Evolutionary conservation across 1,140 invertebrate genomes (phyloP).

Genomic region (Neoseiulus cucumeris): DNA sequence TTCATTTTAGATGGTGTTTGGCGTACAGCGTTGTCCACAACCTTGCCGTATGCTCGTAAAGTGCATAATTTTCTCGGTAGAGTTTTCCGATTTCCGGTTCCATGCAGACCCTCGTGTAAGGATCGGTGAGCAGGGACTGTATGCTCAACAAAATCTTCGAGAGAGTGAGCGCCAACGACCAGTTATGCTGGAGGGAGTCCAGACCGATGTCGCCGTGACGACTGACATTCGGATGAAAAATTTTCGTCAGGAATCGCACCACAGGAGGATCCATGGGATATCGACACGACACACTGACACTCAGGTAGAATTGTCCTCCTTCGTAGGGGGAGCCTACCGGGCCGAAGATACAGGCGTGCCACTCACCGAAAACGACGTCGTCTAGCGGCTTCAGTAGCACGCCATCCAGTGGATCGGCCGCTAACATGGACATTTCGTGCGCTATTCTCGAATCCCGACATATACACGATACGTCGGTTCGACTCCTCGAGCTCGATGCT

Average conservation of each 20-base stretch:
- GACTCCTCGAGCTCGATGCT: background rate
- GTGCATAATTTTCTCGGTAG: constrained; percentile 48
- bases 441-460: background rate
- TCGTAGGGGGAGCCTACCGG: constrained; percentile 75
- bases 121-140: constrained; percentile 78
- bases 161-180: constrained; percentile 76
- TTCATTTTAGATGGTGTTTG: constrained; percentile 45
- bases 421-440: constrained; percentile 14
- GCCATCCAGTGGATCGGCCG: constrained; percentile 63
- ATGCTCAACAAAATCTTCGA: constrained; percentile 64
- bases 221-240: constrained; percentile 84
- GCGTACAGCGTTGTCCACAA: constrained; percentile 81
- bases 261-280: constrained; percentile 79
- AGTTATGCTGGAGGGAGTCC: constrained; percentile 85
- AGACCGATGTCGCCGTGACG: constrained; percentile 87
- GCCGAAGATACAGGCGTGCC: constrained; percentile 74
- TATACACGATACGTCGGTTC: background rate
- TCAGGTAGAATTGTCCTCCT: constrained; percentile 76
- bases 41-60: constrained; percentile 59
- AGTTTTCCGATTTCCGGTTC: constrained; percentile 61
- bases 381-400: constrained; percentile 71
- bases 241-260: constrained; percentile 67
- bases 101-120: constrained; percentile 76
- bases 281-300: constrained; percentile 32
- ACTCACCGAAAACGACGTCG: constrained; percentile 49